Conservation (phyloP, 2,113 vertebrate genomes). For the Hippocampus abdominalis region DNA sequence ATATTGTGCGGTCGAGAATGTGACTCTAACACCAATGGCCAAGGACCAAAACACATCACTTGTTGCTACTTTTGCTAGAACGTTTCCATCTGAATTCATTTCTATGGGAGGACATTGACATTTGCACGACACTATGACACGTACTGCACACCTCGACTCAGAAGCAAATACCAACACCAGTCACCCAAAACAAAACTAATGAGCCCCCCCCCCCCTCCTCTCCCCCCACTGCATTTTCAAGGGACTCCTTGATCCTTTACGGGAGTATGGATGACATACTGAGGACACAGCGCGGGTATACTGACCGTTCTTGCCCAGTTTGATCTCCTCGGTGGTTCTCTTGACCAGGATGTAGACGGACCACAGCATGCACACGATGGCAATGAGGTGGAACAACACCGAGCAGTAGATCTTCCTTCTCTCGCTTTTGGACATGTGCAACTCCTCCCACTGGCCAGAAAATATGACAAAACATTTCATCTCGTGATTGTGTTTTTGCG, state of each 20-base stretch:
- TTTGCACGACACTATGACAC: no score
- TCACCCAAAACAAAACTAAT: no score
- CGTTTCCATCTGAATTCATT: not conserved
- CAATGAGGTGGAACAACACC: constrained; percentile 89
- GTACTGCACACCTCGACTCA: not conserved
- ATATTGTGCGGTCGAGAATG: not conserved
- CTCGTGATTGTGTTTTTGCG: no score
- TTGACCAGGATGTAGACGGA: constrained; percentile 87
- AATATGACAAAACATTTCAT: no score
- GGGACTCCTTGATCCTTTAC: no score
- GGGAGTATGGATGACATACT: not conserved
- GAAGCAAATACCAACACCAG: no score
- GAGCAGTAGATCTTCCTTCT: constrained; percentile 93
- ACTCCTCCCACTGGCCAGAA: constrained; percentile 86
- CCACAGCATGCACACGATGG: constrained; percentile 90
- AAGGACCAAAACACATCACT: not conserved
- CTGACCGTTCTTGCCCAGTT: constrained; percentile 87
- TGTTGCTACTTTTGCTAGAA: not conserved
- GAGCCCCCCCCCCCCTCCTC: no score
- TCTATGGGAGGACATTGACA: not conserved
- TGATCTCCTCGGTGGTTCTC: constrained; percentile 87
- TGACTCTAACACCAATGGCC: not conserved
- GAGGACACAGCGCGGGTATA: not conserved
- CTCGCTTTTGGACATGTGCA: constrained; percentile 90
- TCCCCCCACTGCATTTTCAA: no score